These are phyloP conservation scores for Gobiocypris rarus DNA, from an alignment of 2,113 vertebrate species.

Conservation along the genomic window DNA sequence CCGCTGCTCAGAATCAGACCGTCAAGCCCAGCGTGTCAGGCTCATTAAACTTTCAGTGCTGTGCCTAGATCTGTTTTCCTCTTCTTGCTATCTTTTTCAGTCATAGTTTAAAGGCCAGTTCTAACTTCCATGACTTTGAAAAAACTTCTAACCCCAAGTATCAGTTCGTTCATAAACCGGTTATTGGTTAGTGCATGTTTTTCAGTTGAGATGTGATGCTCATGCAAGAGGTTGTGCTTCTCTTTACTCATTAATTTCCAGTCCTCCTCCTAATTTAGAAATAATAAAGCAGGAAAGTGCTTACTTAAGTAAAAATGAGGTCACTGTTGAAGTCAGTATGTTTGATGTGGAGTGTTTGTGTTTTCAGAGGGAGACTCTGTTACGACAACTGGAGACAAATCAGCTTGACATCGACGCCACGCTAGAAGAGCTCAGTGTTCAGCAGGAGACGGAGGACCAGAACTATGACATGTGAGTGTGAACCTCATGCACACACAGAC, in stretches of 20 bases:
- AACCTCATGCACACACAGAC: background rate
- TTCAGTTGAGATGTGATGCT: background rate
- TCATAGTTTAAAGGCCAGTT: slow-evolving; percentile 4
- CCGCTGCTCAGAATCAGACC: background rate
- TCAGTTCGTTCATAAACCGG: background rate
- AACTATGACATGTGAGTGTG: slow-evolving; percentile 83
- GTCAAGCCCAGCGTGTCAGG: background rate
- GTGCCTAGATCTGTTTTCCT: slow-evolving; percentile 14
- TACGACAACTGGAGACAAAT: slow-evolving; percentile 88
- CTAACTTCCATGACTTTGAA: slow-evolving; percentile 6
- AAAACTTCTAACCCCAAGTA: background rate
- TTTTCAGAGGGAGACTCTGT: slow-evolving; percentile 82
- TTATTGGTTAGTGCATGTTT: background rate
- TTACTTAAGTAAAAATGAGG: background rate
- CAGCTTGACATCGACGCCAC: slow-evolving; percentile 87
- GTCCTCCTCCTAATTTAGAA: background rate
- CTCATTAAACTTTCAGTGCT: slow-evolving; percentile 45
- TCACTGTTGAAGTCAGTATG: background rate
- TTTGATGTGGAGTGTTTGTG: background rate
- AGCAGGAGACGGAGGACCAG: slow-evolving; percentile 88
- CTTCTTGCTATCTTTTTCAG: slow-evolving; percentile 35
- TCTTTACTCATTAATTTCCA: background rate
- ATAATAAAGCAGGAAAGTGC: background rate
- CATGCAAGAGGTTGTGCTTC: background rate
- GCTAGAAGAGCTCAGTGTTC: slow-evolving; percentile 84